Percentiles rank a stretch among this genome's conserved stretches.
These are phyloP conservation scores for Boloria selene DNA, from an alignment of 2,888 invertebrate genomes.

Conservation along the genomic window DNA sequence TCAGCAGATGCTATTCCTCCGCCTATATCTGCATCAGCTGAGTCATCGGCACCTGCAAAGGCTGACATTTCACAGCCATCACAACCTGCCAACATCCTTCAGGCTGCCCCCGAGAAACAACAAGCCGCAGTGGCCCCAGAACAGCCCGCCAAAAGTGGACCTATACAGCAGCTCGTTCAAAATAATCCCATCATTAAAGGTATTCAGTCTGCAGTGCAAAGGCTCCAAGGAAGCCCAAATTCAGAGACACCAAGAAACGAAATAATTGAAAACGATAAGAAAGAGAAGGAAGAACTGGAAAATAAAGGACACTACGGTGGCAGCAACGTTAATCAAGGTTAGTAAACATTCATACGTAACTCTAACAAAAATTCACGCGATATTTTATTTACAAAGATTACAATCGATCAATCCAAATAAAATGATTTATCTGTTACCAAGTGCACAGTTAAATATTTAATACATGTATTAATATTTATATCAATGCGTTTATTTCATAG, in stretches of 20 bases:
- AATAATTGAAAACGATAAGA: conserved; percentile 31
- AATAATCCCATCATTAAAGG: conserved; percentile 57
- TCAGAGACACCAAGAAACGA: conserved; percentile 56
- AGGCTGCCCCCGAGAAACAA: conserved; percentile 19
- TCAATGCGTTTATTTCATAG: conserved; percentile 48
- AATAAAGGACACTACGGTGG: conserved; percentile 41
- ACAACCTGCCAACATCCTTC: conserved; percentile 22
- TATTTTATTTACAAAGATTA: no score
- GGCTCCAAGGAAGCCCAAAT: conserved; percentile 50
- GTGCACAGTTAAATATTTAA: background rate
- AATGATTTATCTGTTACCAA: background rate
- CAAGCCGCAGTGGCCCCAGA: conserved; percentile 26
- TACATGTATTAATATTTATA: background rate
- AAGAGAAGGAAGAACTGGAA: conserved; percentile 41
- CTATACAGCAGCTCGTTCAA: conserved; percentile 56
- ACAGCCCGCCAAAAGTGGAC: conserved; percentile 40
- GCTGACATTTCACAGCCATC: conserved; percentile 25
- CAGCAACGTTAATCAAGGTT: conserved; percentile 26
- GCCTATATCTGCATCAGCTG: conserved; percentile 22
- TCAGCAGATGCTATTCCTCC: conserved; percentile 13
- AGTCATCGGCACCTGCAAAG: background rate
- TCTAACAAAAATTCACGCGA: no score
- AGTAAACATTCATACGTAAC: conserved; percentile 3
- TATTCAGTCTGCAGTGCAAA: conserved; percentile 54
- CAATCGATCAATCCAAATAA: background rate